Percentiles rank a stretch among this genome's conserved stretches.
Conservation (phyloP, 1,140 invertebrate species). For the Drosophila orosa region DNA sequence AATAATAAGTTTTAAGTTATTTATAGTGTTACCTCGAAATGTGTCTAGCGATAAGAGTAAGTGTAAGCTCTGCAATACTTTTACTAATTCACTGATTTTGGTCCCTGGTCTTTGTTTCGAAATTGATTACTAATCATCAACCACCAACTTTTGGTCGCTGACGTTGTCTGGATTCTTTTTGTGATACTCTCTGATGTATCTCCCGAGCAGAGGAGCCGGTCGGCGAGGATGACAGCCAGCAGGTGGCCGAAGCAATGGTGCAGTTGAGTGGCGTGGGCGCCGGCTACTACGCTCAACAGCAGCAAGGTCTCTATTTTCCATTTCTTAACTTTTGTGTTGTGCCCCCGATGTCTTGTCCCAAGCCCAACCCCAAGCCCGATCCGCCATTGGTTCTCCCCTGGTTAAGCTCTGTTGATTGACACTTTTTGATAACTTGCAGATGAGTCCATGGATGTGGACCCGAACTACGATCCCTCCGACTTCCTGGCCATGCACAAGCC, state of each 20-base stretch:
- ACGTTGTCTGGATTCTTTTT: slow-evolving; percentile 56
- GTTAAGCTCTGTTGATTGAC: slow-evolving; percentile 10
- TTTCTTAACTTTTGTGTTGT: slow-evolving; percentile 27
- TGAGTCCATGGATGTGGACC: slow-evolving; percentile 92
- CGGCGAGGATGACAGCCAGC: slow-evolving; percentile 90
- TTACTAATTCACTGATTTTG: slow-evolving; percentile 3
- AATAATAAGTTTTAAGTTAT: not conserved
- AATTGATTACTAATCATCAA: slow-evolving; percentile 24
- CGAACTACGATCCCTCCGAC: slow-evolving; percentile 94
- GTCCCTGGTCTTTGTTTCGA: slow-evolving; percentile 12
- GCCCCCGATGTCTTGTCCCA: slow-evolving; percentile 13
- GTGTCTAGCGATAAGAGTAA: not conserved
- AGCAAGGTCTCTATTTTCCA: slow-evolving; percentile 83
- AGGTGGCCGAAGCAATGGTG: slow-evolving; percentile 93
- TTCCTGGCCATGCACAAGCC: slow-evolving; percentile 86
- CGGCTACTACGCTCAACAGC: slow-evolving; percentile 88
- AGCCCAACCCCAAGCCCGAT: slow-evolving; percentile 7
- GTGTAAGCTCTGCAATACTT: not conserved
- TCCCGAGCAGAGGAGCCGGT: slow-evolving; percentile 85
- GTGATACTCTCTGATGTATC: slow-evolving; percentile 23
- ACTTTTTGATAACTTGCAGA: slow-evolving; percentile 85
- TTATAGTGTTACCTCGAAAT: not conserved
- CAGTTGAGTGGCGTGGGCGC: slow-evolving; percentile 91
- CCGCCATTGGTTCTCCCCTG: not conserved
- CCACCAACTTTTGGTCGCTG: slow-evolving; percentile 22